These are phyloP conservation scores for Acrocyrtus sp. DNA, from an alignment of 2,888 invertebrate species.

Conservation along the genomic window DNA sequence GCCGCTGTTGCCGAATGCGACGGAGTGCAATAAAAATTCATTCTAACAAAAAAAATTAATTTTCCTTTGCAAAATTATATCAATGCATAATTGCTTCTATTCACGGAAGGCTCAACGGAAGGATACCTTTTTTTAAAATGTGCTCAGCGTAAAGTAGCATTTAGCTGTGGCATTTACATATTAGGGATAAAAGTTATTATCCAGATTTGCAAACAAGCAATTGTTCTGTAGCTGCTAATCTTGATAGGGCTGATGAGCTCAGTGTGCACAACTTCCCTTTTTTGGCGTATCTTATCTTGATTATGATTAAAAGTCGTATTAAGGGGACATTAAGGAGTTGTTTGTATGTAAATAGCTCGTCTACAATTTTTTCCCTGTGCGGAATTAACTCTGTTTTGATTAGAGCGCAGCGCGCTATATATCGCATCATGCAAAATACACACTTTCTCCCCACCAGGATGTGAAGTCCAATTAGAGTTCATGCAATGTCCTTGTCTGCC, in stretches of 20 bases:
- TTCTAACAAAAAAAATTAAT: no score
- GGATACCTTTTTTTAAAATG: background rate
- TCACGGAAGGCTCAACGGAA: background rate
- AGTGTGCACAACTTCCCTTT: background rate
- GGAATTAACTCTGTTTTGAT: no score
- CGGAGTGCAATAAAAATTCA: no score
- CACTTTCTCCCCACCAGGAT: constrained; percentile 41
- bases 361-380: no score
- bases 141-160: background rate
- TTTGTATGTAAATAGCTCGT: background rate
- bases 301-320: constrained; percentile 27
- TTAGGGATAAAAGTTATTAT: background rate
- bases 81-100: background rate
- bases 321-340: constrained; percentile 13
- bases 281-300: background rate
- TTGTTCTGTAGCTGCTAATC: background rate
- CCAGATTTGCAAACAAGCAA: background rate
- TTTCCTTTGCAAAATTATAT: background rate
- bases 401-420: no score
- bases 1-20: no score
- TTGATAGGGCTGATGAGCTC: background rate
- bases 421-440: no score
- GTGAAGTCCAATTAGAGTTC: constrained; percentile 21
- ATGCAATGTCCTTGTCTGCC: constrained; percentile 16
- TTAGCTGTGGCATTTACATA: background rate